These are phyloP conservation scores for Pipa parva DNA, from an alignment of 2,113 vertebrate genomes.

Conservation along the genomic window DNA sequence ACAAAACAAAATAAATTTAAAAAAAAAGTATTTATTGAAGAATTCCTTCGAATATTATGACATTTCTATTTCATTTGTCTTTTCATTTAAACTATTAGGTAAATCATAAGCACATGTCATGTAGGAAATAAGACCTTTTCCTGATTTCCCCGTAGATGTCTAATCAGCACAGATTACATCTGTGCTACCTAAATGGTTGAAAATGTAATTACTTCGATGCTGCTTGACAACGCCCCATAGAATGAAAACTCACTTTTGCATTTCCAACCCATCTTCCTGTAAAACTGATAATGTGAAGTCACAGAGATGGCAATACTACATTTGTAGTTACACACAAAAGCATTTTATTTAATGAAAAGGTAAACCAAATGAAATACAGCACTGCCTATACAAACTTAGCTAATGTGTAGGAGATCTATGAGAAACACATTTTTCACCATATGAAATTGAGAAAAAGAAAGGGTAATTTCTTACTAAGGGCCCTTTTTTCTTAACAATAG, in stretches of 20 bases:
- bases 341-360: too few relatives aligned
- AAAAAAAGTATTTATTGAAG: neutral
- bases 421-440: too few relatives aligned
- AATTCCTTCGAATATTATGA: too few relatives aligned
- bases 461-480: neutral
- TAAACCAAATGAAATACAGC: too few relatives aligned
- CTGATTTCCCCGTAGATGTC: neutral
- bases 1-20: neutral
- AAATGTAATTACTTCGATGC: conserved; percentile 18
- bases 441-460: neutral
- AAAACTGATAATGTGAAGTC: neutral
- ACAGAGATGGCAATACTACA: too few relatives aligned
- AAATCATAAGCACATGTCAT: too few relatives aligned
- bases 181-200: neutral
- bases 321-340: too few relatives aligned
- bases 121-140: neutral
- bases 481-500: too few relatives aligned
- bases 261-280: neutral
- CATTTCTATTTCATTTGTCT: too few relatives aligned
- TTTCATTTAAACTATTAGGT: neutral
- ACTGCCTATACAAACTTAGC: too few relatives aligned
- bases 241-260: conserved; percentile 1
- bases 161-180: neutral
- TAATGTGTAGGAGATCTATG: too few relatives aligned
- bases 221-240: conserved; percentile 20